Percentiles rank a stretch among this genome's conserved stretches.
phyloP scores from a whole-genome alignment of 2,797 vertebrate species.

The Gallinago solitaria region DNA sequence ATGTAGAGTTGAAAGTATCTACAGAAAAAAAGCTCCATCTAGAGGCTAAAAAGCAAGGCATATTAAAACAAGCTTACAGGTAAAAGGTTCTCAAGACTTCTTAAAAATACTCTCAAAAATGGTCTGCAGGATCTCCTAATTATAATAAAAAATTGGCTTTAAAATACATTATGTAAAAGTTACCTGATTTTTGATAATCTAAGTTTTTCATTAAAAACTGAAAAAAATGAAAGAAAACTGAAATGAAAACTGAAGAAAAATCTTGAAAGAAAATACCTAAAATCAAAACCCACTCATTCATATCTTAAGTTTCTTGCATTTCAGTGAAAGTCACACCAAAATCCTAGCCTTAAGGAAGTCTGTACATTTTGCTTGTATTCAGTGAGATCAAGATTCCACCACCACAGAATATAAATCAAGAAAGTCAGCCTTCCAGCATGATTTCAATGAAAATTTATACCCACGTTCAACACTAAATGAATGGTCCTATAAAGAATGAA shows the following conservation, averaged over 20 bases:
- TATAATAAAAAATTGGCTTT: background rate
- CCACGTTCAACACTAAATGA: background rate
- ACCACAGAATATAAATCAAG: background rate
- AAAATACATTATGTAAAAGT: background rate
- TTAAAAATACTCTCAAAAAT: background rate
- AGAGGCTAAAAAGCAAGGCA: constrained; percentile 44
- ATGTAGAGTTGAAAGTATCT: background rate
- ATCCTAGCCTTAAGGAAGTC: background rate
- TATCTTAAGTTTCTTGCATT: too few species aligned
- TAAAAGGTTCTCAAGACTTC: background rate
- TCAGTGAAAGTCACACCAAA: background rate
- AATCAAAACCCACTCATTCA: background rate
- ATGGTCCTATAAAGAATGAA: background rate
- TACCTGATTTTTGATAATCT: background rate
- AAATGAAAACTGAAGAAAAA: background rate
- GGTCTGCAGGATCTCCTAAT: background rate
- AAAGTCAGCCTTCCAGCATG: background rate
- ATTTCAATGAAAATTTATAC: background rate
- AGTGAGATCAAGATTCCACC: background rate
- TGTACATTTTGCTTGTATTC: background rate
- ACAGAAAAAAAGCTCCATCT: constrained; percentile 75
- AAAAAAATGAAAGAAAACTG: too few species aligned
- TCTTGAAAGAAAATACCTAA: background rate
- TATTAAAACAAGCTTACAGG: background rate
- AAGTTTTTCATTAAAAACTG: background rate